Evolutionary conservation across 1,140 invertebrate genomes (phyloP).

Genomic region (Atta texana): DNA sequence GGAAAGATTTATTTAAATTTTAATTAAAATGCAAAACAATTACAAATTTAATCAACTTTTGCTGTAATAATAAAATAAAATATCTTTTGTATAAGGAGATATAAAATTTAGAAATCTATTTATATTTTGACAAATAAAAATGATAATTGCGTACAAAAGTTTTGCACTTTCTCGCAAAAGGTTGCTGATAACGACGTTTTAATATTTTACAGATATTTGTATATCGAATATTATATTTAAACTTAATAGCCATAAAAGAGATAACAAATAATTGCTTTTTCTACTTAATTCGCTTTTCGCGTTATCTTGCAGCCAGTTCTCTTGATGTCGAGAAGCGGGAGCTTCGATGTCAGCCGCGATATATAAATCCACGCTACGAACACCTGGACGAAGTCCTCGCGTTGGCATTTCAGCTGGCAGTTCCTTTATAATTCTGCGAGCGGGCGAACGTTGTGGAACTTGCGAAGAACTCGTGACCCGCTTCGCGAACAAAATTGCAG

Average conservation of each 20-base stretch:
- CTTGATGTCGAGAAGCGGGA: conserved; percentile 21
- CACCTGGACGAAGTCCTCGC: conserved; percentile 20
- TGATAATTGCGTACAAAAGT: conserved; percentile 19
- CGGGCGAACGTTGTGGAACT: conserved; percentile 23
- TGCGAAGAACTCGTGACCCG: conserved; percentile 34
- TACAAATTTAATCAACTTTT: background rate
- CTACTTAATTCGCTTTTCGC: background rate
- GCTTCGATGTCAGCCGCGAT: conserved; percentile 10
- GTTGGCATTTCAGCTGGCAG: conserved; percentile 21
- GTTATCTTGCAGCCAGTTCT: background rate
- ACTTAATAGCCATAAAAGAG: background rate
- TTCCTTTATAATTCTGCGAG: conserved; percentile 48
- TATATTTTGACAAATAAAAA: conserved; percentile 12
- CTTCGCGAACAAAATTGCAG: conserved; percentile 51
- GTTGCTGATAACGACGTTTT: background rate
- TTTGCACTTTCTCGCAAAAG: background rate
- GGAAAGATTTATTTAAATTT: background rate
- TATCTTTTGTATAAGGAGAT: background rate
- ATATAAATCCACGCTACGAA: conserved; percentile 39
- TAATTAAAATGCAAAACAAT: background rate
- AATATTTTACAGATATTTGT: conserved; percentile 8
- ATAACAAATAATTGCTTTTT: conserved; percentile 26
- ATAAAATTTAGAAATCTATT: background rate
- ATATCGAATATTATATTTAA: conserved; percentile 15
- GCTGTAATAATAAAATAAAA: background rate